Evolutionary conservation across 1,140 invertebrate genomes (phyloP), one percentile per base, ranked within the genome.

Genomic region (Formica exsecta): DNA sequence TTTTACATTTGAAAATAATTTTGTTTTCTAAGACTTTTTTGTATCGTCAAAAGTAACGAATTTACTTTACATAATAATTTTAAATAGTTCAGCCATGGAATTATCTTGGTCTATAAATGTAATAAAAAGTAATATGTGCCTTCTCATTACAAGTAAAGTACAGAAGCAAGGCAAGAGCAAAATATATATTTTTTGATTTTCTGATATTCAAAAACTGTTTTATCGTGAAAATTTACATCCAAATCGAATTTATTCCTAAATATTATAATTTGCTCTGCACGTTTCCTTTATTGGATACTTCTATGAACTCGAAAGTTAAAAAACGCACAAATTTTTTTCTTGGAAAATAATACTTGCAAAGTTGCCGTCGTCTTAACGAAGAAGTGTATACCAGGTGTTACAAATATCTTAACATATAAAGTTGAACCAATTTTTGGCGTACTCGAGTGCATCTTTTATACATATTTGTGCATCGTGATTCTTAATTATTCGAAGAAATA

Each of bases 311-410:
- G 1, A 71, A 71, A 71, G 22, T 3, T 16, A 3, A 71, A n/a
- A 54, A 19, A 9, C 32, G 16, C 66, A 29, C n/a, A 22, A 62
- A 13, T 57, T 41, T 36, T 32, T 9, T 25, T 4, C 13, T 59
- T 64, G 1, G 41, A 77, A 65, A 79, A 66, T 57, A 22, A 59
- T 48, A 62, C 48, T 59, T 59, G 19, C 4, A 8, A 44, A 59
- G 29, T 38, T 29, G 74, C 64, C 22, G 74, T 71, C 11, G 19
- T 61, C 38, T 71, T 66, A 32, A 51, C 51, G 65, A 36, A 62
- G 41, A 70, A 7, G 41, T 57, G n/a, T 38, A 7, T 44, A 29
- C 11, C 48, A 51, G 16, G 4, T 51, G 5, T 51, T 51, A 51
- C 44, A 48, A 41, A 41, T 48, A 0, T 3, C 16, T 19, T 51